Evolutionary conservation across 2,888 invertebrate species (phyloP).

Genomic region (Adelphocoris suturalis): DNA sequence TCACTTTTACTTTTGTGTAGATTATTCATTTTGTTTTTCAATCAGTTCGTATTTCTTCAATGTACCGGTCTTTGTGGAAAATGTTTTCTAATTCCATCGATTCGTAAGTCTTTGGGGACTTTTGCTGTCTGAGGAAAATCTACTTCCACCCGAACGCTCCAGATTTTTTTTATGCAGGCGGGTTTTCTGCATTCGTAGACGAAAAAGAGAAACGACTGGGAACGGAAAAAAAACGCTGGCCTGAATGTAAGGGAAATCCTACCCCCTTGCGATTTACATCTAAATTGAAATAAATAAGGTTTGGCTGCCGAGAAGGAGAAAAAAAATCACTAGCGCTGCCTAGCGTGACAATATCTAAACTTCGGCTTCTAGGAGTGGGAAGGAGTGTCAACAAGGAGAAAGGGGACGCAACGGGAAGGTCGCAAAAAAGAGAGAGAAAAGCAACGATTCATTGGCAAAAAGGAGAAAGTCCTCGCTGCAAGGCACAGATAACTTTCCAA

Average conservation of each 20-base stretch:
- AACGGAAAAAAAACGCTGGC: not conserved
- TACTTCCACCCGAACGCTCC: too few species aligned
- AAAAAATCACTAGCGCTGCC: conserved; percentile 27
- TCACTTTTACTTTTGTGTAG: too few species aligned
- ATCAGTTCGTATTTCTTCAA: too few species aligned
- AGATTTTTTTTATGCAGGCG: not conserved
- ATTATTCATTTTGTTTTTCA: too few species aligned
- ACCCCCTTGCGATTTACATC: conserved; percentile 52
- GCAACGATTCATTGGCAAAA: conserved; percentile 17
- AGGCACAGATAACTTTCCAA: conserved; percentile 58
- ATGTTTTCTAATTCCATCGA: too few species aligned
- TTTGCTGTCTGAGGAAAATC: too few species aligned
- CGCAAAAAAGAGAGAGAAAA: not conserved
- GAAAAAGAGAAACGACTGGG: not conserved
- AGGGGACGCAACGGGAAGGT: not conserved
- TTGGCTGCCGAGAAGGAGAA: not conserved
- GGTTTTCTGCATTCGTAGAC: not conserved
- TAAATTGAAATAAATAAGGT: conserved; percentile 57
- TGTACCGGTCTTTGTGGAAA: too few species aligned
- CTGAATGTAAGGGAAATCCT: conserved; percentile 21
- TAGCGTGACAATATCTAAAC: conserved; percentile 51
- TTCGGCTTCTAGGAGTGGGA: not conserved
- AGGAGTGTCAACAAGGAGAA: conserved; percentile 23
- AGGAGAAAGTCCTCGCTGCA: conserved; percentile 28
- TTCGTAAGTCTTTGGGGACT: too few species aligned